Evolutionary conservation across 2,113 vertebrate species (phyloP).

Genomic region (Siniperca chuatsi): DNA sequence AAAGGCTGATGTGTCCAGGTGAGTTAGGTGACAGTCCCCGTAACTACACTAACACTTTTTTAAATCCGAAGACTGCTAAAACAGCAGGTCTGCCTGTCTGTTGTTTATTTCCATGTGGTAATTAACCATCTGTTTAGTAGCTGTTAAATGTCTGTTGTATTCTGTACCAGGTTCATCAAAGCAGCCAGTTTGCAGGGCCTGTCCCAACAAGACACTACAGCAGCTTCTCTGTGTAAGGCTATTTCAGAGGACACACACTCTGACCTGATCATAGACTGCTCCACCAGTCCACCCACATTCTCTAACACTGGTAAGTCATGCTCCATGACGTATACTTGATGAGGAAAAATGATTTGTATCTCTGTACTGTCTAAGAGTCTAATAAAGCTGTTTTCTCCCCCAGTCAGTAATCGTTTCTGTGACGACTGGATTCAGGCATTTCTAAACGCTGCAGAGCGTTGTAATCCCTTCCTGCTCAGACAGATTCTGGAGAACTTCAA

Average conservation of each 20-base stretch:
- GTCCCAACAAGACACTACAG: conserved; percentile 91
- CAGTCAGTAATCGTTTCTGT: conserved; percentile 96
- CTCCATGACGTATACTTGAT: too few species aligned
- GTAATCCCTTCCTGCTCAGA: conserved; percentile 94
- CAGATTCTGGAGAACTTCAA: conserved; percentile 99
- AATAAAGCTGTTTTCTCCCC: conserved; percentile 16
- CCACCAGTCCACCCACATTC: conserved; percentile 86
- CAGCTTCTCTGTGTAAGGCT: conserved; percentile 90
- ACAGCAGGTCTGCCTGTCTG: neutral
- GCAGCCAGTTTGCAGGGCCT: conserved; percentile 94
- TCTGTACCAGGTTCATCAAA: conserved; percentile 90
- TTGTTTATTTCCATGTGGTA: neutral
- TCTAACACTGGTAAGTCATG: conserved; percentile 85
- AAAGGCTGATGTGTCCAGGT: conserved; percentile 92
- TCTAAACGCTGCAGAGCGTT: conserved; percentile 89
- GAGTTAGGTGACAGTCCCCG: conserved; percentile 50
- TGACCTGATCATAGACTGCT: conserved; percentile 88
- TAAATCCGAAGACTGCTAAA: neutral
- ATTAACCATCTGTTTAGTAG: neutral
- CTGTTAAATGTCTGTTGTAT: neutral
- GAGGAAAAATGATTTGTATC: neutral
- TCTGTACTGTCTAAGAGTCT: neutral
- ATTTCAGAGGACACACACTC: conserved; percentile 87
- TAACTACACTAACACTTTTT: neutral
- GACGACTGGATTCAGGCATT: conserved; percentile 97